These are phyloP conservation scores for Sminthurinus signatus DNA, from an alignment of 1,140 invertebrate species.

Conservation along the genomic window DNA sequence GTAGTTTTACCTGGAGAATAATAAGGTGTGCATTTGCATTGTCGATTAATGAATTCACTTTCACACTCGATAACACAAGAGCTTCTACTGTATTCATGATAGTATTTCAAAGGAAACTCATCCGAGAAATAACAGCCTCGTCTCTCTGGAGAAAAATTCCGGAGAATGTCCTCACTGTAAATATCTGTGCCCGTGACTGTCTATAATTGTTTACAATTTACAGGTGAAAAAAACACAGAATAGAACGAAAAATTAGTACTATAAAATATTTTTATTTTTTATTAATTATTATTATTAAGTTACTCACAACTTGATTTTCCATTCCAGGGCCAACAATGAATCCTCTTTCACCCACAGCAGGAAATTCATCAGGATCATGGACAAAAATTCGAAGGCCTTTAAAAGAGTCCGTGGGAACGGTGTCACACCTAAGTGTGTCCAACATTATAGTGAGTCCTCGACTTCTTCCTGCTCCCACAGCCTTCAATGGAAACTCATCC, in stretches of 20 bases:
- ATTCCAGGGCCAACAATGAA: constrained; percentile 39
- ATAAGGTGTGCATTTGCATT: constrained; percentile 34
- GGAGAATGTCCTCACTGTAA: not conserved
- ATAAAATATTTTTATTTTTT: no score
- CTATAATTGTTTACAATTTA: no score
- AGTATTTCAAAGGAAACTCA: constrained; percentile 33
- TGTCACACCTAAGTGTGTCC: constrained; percentile 38
- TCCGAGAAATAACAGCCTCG: constrained; percentile 38
- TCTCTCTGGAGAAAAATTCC: constrained; percentile 10
- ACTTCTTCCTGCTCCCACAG: constrained; percentile 38
- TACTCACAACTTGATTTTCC: constrained; percentile 30
- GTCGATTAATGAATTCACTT: constrained; percentile 23
- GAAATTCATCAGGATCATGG: constrained; percentile 40
- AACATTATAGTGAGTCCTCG: constrained; percentile 39
- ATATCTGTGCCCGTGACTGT: constrained; percentile 2
- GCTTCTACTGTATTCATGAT: constrained; percentile 38
- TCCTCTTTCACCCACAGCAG: constrained; percentile 37
- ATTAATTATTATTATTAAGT: no score
- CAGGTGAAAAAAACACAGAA: not conserved
- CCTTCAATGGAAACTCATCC: constrained; percentile 23
- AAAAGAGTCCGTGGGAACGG: constrained; percentile 38
- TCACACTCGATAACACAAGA: constrained; percentile 39
- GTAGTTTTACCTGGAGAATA: constrained; percentile 25
- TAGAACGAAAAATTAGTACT: no score
- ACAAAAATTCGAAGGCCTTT: constrained; percentile 38